Evolutionary conservation across 2,888 invertebrate species (phyloP).

Genomic region (Drosophila lutescens): DNA sequence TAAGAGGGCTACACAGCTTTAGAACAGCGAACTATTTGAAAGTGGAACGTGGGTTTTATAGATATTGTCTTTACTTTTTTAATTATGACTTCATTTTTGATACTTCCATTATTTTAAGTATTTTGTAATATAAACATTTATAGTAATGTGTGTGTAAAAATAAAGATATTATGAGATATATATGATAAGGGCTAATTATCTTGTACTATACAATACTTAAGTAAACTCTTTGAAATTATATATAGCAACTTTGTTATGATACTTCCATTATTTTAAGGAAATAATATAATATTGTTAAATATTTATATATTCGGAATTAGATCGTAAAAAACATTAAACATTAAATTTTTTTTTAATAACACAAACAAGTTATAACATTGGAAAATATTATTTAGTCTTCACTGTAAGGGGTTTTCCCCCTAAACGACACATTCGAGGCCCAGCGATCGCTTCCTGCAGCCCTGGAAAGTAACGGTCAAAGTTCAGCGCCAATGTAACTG

Average conservation of each 20-base stretch:
- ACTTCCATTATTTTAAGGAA: neutral
- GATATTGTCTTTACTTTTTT: no score
- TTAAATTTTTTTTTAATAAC: no score
- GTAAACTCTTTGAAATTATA: no score
- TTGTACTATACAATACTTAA: no score
- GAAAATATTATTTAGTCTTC: neutral
- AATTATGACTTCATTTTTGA: no score
- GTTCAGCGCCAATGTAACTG: conserved; percentile 9
- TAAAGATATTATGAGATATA: no score
- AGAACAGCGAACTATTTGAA: no score
- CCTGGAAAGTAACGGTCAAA: conserved; percentile 8
- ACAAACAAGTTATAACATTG: neutral
- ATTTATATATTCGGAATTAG: no score
- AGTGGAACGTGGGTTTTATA: no score
- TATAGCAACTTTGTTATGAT: neutral
- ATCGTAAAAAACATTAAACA: no score
- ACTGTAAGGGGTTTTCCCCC: neutral
- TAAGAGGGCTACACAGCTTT: neutral
- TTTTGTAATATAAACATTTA: neutral
- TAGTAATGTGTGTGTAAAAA: no score
- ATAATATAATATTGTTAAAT: neutral
- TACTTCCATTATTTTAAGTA: neutral
- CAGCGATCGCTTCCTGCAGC: neutral
- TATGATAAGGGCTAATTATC: no score
- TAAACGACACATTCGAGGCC: neutral